phyloP scores from a whole-genome alignment of 2,113 vertebrate genomes.

The Opisthocomus hoazin region DNA sequence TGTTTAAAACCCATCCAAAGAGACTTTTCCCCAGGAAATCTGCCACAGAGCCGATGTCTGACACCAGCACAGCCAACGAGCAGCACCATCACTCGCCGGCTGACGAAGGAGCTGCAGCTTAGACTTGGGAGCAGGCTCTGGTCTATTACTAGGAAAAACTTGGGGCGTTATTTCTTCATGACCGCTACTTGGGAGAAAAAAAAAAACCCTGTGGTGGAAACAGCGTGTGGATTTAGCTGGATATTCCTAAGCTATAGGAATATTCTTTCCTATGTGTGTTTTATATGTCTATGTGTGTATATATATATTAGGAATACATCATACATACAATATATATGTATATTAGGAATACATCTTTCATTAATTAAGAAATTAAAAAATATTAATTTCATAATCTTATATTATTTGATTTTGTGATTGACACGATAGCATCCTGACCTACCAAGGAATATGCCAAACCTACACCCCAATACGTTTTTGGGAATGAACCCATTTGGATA shows the following conservation, averaged over 20 bases:
- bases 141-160: background rate
- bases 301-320: rapidly evolving
- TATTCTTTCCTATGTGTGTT: background rate
- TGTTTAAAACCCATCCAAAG: background rate
- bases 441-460: no score
- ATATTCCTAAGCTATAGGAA: background rate
- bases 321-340: no score
- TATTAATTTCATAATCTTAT: no score
- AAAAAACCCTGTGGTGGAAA: background rate
- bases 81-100: rapidly evolving
- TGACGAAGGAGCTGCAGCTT: background rate
- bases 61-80: background rate
- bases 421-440: no score
- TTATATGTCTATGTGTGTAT: rapidly evolving
- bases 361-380: no score
- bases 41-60: background rate
- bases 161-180: background rate
- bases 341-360: no score
- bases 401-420: no score
- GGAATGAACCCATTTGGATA: no score
- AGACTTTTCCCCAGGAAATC: background rate
- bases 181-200: background rate
- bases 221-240: rapidly evolving
- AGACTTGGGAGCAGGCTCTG: background rate
- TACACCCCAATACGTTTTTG: no score